Conservation (phyloP, 2,113 vertebrate genomes). For the Coptodon rendalli region DNA sequence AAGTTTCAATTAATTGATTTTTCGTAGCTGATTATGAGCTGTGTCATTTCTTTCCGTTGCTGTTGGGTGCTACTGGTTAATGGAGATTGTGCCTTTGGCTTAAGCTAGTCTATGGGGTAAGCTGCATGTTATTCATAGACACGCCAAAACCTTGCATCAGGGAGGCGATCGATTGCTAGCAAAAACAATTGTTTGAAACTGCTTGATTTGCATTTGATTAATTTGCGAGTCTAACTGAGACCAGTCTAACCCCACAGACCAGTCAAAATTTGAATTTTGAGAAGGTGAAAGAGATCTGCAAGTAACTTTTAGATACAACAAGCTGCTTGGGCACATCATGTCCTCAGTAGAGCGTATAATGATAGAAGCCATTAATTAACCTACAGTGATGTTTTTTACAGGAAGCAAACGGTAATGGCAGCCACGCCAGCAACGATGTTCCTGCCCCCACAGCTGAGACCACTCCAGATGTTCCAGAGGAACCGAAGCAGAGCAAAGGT, state of each 20-base stretch:
- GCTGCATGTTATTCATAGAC: neutral
- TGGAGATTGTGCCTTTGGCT: neutral
- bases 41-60: fast-evolving
- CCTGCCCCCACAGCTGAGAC: neutral
- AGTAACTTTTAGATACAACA: neutral
- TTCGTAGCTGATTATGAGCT: neutral
- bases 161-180: neutral
- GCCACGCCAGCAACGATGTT: neutral
- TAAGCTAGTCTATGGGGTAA: neutral
- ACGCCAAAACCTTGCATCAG: neutral
- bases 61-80: neutral
- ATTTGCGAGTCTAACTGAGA: neutral
- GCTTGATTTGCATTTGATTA: neutral
- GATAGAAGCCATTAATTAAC: neutral
- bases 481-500: neutral
- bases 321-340: neutral
- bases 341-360: neutral
- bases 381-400: neutral
- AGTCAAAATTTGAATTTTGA: neutral
- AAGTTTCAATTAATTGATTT: neutral
- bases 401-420: slow-evolving; percentile 8
- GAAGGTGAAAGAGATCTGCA: neutral
- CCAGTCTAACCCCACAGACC: neutral
- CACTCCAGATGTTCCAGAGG: neutral
- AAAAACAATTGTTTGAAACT: neutral